Evolutionary conservation across 2,797 vertebrate genomes (phyloP).

Genomic region (Melanotaenia trifasciata): DNA sequence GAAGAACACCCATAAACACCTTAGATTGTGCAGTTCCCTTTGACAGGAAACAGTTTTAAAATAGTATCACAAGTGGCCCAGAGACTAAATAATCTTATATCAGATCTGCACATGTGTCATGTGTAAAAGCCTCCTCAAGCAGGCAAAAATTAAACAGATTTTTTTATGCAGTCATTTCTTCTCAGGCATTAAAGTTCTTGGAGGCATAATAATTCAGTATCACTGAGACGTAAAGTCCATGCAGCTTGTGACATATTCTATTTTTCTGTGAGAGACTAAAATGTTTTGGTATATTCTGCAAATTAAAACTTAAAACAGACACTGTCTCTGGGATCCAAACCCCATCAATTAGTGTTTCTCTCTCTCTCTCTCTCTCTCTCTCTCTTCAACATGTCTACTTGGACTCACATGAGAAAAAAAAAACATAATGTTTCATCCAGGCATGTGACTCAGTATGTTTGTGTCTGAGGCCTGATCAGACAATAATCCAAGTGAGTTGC

Average conservation of each 20-base stretch:
- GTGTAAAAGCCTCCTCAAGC: constrained; percentile 30
- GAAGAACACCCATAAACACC: constrained; percentile 57
- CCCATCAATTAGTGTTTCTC: constrained; percentile 39
- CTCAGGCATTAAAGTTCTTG: constrained; percentile 55
- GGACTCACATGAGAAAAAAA: constrained; percentile 38
- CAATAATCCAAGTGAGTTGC: constrained; percentile 61
- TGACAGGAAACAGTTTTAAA: constrained; percentile 44
- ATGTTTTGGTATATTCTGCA: constrained; percentile 64
- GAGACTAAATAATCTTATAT: constrained; percentile 3
- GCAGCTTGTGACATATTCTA: constrained; percentile 51
- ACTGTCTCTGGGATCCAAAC: constrained; percentile 57
- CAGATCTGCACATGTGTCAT: background rate
- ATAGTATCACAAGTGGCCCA: constrained; percentile 45
- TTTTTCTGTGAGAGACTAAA: constrained; percentile 56
- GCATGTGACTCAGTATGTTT: constrained; percentile 60
- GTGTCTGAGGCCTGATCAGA: constrained; percentile 62
- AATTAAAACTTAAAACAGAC: constrained; percentile 73
- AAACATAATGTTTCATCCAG: constrained; percentile 45
- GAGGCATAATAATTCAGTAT: constrained; percentile 49
- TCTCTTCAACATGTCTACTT: constrained; percentile 45
- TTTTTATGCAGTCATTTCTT: constrained; percentile 58
- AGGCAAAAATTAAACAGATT: constrained; percentile 51
- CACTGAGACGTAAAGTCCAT: constrained; percentile 50
- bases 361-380: background rate
- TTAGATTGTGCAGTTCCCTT: constrained; percentile 48